Percentiles rank a stretch among this genome's conserved stretches.
phyloP scores from a whole-genome alignment of 2,113 vertebrate species.

The Ophthalmolycus amberensis region DNA sequence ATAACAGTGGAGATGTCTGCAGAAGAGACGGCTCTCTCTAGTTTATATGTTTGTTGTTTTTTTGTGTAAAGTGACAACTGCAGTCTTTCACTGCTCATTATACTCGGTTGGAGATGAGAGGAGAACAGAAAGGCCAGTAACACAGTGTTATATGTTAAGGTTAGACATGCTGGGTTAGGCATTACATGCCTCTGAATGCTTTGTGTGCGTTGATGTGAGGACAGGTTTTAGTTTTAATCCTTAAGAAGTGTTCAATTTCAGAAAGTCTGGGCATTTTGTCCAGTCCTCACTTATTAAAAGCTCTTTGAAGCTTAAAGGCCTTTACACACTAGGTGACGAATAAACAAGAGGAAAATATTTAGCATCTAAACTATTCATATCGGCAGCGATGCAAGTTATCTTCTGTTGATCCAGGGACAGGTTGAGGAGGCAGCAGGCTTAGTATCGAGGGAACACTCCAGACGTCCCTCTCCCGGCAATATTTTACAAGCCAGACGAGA shows the following conservation, averaged over 20 bases:
- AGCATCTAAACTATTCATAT: background rate
- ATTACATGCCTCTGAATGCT: background rate
- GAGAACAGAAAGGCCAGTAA: slow-evolving; percentile 17
- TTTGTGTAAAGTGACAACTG: slow-evolving; percentile 17
- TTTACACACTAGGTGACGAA: background rate
- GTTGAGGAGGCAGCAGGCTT: background rate
- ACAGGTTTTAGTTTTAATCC: background rate
- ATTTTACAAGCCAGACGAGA: no score
- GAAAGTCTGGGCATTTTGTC: background rate
- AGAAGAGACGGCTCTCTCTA: background rate
- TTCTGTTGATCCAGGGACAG: no score
- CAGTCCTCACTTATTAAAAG: background rate
- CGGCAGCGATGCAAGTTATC: no score
- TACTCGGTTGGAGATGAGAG: background rate
- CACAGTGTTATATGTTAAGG: slow-evolving; percentile 26
- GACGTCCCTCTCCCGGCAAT: background rate
- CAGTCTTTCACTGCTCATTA: slow-evolving; percentile 24
- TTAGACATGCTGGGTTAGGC: background rate
- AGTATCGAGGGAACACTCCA: background rate
- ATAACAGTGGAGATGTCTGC: background rate
- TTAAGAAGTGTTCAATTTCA: background rate
- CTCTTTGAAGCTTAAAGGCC: background rate
- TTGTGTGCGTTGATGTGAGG: background rate
- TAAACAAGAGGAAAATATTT: background rate
- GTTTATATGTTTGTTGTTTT: background rate